Evolutionary conservation across 2,113 vertebrate species (phyloP).

Genomic region (Aldabrachelys gigantea): DNA sequence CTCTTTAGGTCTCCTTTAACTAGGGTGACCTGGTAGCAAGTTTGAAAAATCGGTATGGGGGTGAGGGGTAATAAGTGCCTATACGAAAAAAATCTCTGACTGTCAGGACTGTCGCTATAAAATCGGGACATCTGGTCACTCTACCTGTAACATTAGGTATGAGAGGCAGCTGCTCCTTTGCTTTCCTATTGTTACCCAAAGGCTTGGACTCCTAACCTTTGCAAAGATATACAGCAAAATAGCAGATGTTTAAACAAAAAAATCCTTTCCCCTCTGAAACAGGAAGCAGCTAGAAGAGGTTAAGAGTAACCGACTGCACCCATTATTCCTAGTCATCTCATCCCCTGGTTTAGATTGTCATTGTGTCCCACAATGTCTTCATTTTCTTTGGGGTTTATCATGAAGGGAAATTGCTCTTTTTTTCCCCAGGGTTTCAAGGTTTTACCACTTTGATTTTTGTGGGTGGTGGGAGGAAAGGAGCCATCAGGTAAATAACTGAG

Average conservation of each 20-base stretch:
- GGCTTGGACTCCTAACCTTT: no score
- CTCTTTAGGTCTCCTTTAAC: no score
- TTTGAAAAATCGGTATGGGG: no score
- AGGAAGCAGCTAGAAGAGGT: neutral
- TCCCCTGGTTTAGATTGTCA: neutral
- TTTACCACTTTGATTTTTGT: conserved; percentile 38
- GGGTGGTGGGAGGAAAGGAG: conserved; percentile 46
- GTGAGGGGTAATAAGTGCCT: no score
- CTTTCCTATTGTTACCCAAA: no score
- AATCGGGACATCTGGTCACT: no score
- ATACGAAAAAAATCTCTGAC: no score
- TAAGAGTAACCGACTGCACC: neutral
- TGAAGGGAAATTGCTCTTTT: conserved; percentile 41
- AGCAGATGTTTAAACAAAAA: neutral
- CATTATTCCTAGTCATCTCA: neutral
- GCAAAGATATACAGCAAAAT: neutral
- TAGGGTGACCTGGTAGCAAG: no score
- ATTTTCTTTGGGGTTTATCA: neutral
- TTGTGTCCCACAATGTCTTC: conserved; percentile 11
- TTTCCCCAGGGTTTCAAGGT: neutral
- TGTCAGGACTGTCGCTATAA: no score
- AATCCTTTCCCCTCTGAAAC: neutral
- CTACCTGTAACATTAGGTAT: no score
- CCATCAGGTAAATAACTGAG: conserved; percentile 30
- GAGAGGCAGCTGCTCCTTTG: no score